These are phyloP conservation scores for Oligia latruncula DNA, from an alignment of 2,888 invertebrate genomes.

Conservation along the genomic window DNA sequence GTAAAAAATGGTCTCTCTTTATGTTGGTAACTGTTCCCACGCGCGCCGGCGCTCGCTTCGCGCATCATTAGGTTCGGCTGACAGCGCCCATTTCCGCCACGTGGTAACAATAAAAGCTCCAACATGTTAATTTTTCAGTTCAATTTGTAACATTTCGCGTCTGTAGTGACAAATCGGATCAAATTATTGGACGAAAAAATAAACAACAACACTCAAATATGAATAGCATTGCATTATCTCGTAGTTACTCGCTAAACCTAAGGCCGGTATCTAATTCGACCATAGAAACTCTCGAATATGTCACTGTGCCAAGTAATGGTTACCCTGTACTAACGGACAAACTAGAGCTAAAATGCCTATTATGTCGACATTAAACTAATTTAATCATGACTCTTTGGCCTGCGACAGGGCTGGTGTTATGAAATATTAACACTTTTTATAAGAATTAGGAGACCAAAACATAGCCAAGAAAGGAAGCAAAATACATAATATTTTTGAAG, in stretches of 20 bases:
- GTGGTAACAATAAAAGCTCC: slow-evolving; percentile 70
- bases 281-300: background rate
- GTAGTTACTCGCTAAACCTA: background rate
- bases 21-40: slow-evolving; percentile 77
- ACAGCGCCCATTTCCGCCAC: slow-evolving; percentile 86
- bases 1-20: slow-evolving; percentile 63
- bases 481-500: background rate
- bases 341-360: slow-evolving; percentile 2
- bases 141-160: slow-evolving; percentile 31
- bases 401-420: slow-evolving; percentile 1
- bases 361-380: slow-evolving; percentile 42
- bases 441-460: background rate
- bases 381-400: slow-evolving; percentile 33
- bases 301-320: background rate
- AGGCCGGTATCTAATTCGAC: background rate
- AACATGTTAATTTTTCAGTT: slow-evolving; percentile 47
- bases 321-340: background rate
- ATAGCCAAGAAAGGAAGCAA: background rate
- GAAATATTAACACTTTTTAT: background rate
- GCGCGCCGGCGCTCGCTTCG: slow-evolving; percentile 79
- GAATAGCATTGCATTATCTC: background rate
- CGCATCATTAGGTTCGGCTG: slow-evolving; percentile 81
- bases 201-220: background rate
- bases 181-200: slow-evolving; percentile 1
- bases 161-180: slow-evolving; percentile 10